Percentiles rank a stretch among this genome's conserved stretches.
phyloP scores from a whole-genome alignment of 2,113 vertebrate genomes.

The Charadrius vociferus region DNA sequence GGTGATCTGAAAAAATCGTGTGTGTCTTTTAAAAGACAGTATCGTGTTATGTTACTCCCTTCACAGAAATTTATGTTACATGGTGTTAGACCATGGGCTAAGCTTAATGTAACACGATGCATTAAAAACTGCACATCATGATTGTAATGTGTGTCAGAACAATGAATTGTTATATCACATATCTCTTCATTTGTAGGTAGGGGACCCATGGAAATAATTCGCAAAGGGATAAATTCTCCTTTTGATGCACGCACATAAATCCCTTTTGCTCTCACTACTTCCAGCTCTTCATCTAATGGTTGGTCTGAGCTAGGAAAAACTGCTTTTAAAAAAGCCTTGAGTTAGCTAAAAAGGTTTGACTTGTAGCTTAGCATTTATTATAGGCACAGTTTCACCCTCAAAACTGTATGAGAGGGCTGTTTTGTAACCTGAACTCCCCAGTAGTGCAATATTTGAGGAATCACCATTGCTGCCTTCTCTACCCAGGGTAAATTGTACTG shows the following conservation, averaged over 20 bases:
- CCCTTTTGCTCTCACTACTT: slow-evolving; percentile 27
- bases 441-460: neutral
- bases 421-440: neutral
- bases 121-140: slow-evolving; percentile 74
- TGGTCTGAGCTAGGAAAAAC: slow-evolving; percentile 15
- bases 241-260: slow-evolving; percentile 55
- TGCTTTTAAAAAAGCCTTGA: neutral
- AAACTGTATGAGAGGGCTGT: neutral
- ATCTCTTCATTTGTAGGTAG: slow-evolving; percentile 68
- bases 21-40: slow-evolving; percentile 79
- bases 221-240: slow-evolving; percentile 63
- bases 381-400: neutral
- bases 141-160: slow-evolving; percentile 75
- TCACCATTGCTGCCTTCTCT: neutral
- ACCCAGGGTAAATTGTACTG: neutral
- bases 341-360: slow-evolving; percentile 17
- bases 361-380: neutral
- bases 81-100: slow-evolving; percentile 63
- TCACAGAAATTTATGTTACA: slow-evolving; percentile 79
- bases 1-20: slow-evolving; percentile 78
- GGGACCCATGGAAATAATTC: slow-evolving; percentile 56
- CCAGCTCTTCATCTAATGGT: slow-evolving; percentile 21
- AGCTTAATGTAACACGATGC: slow-evolving; percentile 76
- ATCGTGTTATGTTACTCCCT: slow-evolving; percentile 71
- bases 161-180: slow-evolving; percentile 76